Evolutionary conservation across 2,113 vertebrate genomes (phyloP).

Genomic region (Rissa tridactyla): DNA sequence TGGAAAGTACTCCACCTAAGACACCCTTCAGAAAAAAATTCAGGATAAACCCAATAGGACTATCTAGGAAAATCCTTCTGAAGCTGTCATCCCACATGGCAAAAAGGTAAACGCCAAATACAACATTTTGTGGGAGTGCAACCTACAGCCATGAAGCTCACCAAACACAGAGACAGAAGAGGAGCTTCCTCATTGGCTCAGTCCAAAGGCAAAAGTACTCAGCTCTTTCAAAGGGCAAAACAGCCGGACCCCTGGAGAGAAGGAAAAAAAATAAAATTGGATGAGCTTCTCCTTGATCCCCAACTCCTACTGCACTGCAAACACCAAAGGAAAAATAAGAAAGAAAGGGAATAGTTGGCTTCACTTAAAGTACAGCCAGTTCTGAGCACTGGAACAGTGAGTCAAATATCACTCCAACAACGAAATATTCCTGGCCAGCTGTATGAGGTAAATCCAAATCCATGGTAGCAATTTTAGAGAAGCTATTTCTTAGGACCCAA

Average conservation of each 20-base stretch:
- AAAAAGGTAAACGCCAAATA: background rate
- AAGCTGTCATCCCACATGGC: background rate
- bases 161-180: background rate
- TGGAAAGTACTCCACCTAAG: background rate
- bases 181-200: background rate
- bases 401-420: background rate
- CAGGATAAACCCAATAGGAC: background rate
- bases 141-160: background rate
- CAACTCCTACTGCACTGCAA: background rate
- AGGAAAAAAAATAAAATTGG: accelerated
- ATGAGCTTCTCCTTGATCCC: background rate
- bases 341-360: background rate
- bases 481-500: background rate
- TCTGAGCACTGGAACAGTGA: background rate
- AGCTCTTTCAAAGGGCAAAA: background rate
- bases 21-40: background rate
- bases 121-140: background rate
- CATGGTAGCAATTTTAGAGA: background rate
- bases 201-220: background rate
- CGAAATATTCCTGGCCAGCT: accelerated
- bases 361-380: background rate
- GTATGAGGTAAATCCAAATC: background rate
- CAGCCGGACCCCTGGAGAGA: background rate
- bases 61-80: background rate
- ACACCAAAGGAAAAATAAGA: background rate